Evolutionary conservation across 2,797 vertebrate genomes (phyloP).

Genomic region (Ctenochaetus hawaiiensis): DNA sequence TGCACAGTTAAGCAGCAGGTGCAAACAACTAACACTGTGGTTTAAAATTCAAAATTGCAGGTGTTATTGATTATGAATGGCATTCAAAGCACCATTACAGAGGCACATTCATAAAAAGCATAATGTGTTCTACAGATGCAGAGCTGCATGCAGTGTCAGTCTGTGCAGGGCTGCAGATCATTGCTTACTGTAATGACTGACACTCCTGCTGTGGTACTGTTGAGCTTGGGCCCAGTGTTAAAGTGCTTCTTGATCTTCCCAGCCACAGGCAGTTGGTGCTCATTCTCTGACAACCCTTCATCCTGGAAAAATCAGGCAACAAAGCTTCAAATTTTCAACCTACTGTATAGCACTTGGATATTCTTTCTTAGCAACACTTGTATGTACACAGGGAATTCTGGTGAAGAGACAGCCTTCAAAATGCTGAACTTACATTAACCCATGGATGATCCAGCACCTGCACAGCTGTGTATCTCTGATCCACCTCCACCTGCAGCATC

Average conservation of each 20-base stretch:
- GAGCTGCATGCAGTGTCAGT: constrained; percentile 26
- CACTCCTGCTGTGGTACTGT: constrained; percentile 93
- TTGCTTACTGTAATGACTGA: constrained; percentile 97
- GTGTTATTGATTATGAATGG: constrained; percentile 17
- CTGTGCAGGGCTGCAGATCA: constrained; percentile 13
- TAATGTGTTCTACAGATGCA: constrained; percentile 8
- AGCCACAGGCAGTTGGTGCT: constrained; percentile 94
- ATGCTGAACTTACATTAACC: constrained; percentile 92
- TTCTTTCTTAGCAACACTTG: neutral
- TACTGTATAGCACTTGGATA: neutral
- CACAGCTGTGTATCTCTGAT: constrained; percentile 92
- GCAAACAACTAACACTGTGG: neutral
- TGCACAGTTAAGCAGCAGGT: neutral
- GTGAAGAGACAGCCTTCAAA: constrained; percentile 1
- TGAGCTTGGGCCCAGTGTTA: constrained; percentile 91
- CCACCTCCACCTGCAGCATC: constrained; percentile 94
- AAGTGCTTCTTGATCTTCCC: constrained; percentile 99
- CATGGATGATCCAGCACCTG: constrained; percentile 96
- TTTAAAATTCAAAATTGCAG: constrained; percentile 17
- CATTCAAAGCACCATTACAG: neutral
- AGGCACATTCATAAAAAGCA: constrained; percentile 22
- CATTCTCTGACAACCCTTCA: constrained; percentile 91
- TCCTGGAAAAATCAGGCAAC: constrained; percentile 83
- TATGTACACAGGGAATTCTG: neutral
- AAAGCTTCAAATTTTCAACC: constrained; percentile 11